phyloP scores from a whole-genome alignment of 2,797 vertebrate species.

The Ceryle rudis region DNA sequence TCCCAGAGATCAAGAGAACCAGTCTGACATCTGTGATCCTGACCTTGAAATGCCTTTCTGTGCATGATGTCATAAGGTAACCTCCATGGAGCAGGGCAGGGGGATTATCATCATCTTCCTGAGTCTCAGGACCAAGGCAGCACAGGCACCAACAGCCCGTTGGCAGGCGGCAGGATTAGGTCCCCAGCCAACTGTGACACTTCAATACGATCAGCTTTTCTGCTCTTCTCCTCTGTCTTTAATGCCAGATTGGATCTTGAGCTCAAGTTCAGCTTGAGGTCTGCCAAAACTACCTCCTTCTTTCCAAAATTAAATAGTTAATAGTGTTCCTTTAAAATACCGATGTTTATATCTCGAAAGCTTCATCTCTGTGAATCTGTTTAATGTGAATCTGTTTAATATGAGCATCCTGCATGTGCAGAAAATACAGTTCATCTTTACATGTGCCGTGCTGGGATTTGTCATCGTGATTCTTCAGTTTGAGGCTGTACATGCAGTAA shows the following conservation, averaged over 20 bases:
- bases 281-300: neutral
- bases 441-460: neutral
- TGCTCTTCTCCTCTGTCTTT: neutral
- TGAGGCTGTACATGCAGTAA: neutral
- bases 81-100: neutral
- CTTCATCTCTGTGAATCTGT: neutral
- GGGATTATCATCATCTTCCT: neutral
- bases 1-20: constrained; percentile 94
- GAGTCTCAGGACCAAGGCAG: neutral
- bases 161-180: neutral
- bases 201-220: neutral
- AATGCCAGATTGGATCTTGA: neutral
- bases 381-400: neutral
- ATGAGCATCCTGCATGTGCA: neutral
- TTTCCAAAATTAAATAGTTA: neutral
- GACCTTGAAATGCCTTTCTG: constrained; percentile 93
- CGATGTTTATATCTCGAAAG: neutral
- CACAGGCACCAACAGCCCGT: neutral
- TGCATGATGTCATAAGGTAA: constrained; percentile 97
- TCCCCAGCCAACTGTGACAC: neutral
- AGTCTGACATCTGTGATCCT: constrained; percentile 93
- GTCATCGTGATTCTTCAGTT: neutral
- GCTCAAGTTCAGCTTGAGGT: neutral
- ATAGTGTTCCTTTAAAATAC: rapidly evolving
- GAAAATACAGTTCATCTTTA: neutral